These are phyloP conservation scores for Gordius sp. DNA, from an alignment of 2,888 invertebrate species.

Conservation along the genomic window DNA sequence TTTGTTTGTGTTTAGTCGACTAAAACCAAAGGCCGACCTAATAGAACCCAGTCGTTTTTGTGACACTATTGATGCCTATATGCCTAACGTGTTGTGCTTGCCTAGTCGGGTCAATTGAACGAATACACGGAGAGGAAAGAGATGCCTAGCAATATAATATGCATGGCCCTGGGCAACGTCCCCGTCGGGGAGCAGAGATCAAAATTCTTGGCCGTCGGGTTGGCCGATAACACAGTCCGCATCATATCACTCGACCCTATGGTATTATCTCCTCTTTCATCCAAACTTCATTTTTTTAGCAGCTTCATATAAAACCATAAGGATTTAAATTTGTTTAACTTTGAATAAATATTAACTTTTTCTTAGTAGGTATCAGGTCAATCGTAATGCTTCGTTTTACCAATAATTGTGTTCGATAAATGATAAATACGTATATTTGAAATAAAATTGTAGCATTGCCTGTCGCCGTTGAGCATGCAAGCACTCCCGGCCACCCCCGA, in stretches of 20 bases:
- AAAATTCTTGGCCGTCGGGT: slow-evolving; percentile 75
- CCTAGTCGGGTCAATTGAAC: slow-evolving; percentile 74
- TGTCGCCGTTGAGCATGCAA: slow-evolving; percentile 80
- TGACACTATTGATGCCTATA: too few species aligned
- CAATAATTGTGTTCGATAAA: too few species aligned
- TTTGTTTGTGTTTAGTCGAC: too few species aligned
- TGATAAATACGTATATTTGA: neutral
- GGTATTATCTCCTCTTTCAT: slow-evolving; percentile 29
- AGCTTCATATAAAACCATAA: neutral
- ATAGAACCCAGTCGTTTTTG: too few species aligned
- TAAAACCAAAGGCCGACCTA: too few species aligned
- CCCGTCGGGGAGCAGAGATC: slow-evolving; percentile 77
- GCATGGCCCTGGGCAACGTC: slow-evolving; percentile 86
- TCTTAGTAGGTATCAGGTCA: too few species aligned
- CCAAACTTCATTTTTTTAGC: neutral
- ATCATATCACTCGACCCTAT: slow-evolving; percentile 85
- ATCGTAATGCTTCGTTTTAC: too few species aligned
- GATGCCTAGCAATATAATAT: slow-evolving; percentile 81
- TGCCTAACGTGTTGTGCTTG: too few species aligned
- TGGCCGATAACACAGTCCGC: slow-evolving; percentile 80
- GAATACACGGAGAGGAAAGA: slow-evolving; percentile 91
- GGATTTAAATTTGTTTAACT: neutral
- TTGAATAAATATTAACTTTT: slow-evolving; percentile 18
- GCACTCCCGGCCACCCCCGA: slow-evolving; percentile 80
- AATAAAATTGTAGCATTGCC: slow-evolving; percentile 42